phyloP scores from a whole-genome alignment of 1,140 invertebrate genomes.

The Armadillidium nasatum region DNA sequence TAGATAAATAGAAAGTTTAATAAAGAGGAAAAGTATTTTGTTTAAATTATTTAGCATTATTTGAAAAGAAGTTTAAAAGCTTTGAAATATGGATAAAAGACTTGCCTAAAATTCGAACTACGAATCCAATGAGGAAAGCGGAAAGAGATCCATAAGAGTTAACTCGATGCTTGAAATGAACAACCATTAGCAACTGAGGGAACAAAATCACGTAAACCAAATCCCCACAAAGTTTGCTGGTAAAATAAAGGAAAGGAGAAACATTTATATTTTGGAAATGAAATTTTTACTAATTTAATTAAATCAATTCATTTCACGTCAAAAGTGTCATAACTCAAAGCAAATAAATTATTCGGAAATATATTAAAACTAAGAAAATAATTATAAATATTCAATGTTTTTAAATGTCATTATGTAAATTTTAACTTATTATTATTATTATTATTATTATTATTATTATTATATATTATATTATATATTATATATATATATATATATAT shows the following conservation, averaged over 20 bases:
- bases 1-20: too few species aligned
- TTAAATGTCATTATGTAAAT: too few species aligned
- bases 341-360: too few species aligned
- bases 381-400: background rate
- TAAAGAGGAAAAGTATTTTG: too few species aligned
- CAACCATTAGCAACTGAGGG: conserved; percentile 94
- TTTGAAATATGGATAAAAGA: background rate
- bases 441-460: too few species aligned
- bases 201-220: conserved; percentile 96
- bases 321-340: background rate
- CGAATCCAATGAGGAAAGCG: conserved; percentile 81
- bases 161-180: conserved; percentile 86
- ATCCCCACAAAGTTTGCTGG: conserved; percentile 90
- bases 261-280: background rate
- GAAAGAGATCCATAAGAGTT: conserved; percentile 94
- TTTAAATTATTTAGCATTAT: too few species aligned
- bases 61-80: too few species aligned
- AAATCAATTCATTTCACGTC: background rate
- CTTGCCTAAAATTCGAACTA: conserved; percentile 64
- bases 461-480: too few species aligned
- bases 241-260: conserved; percentile 34
- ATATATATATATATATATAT: too few species aligned
- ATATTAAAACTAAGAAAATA: background rate
- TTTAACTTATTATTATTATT: too few species aligned
- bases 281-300: background rate